A percentile compares a stretch with the other conserved stretches of the same genome.
These are phyloP conservation scores for Pandemis cinnamomeana DNA, from an alignment of 2,888 invertebrate species.

Conservation along the genomic window DNA sequence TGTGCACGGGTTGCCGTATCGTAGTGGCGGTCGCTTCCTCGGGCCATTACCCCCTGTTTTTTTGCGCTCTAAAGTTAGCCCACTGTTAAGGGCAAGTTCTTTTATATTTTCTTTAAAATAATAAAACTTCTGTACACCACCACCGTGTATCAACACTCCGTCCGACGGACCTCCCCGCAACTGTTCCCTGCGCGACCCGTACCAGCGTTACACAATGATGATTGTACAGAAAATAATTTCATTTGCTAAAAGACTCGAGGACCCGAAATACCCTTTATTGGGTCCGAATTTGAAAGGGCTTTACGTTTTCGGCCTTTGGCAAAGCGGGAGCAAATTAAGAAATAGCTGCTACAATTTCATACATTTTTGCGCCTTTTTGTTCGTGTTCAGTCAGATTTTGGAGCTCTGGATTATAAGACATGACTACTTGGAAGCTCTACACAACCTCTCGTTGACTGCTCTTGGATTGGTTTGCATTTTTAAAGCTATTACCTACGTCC, in stretches of 20 bases:
- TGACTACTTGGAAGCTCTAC: slow-evolving; percentile 57
- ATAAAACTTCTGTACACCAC: no score
- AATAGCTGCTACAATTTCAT: slow-evolving; percentile 51
- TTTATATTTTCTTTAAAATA: no score
- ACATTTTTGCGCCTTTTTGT: slow-evolving; percentile 52
- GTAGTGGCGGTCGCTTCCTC: no score
- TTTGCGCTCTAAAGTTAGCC: no score
- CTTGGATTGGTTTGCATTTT: slow-evolving; percentile 53
- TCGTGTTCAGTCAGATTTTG: slow-evolving; percentile 54
- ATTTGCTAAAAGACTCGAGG: slow-evolving; percentile 55
- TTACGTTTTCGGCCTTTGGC: slow-evolving; percentile 63
- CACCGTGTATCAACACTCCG: no score
- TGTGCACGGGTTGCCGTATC: no score
- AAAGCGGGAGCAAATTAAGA: slow-evolving; percentile 53
- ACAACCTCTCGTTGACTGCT: slow-evolving; percentile 59
- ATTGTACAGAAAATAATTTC: slow-evolving; percentile 50
- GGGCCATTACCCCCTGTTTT: no score
- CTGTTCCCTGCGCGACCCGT: no score
- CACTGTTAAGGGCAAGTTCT: no score
- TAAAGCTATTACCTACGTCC: slow-evolving; percentile 55
- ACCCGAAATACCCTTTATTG: slow-evolving; percentile 62
- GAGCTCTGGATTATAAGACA: slow-evolving; percentile 59
- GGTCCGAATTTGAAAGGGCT: slow-evolving; percentile 67
- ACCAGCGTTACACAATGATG: no score
- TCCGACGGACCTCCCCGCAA: no score